Percentiles rank a stretch among this genome's conserved stretches.
These are phyloP conservation scores for Pachydiplax longipennis DNA, from an alignment of 2,888 invertebrate genomes.

Conservation along the genomic window DNA sequence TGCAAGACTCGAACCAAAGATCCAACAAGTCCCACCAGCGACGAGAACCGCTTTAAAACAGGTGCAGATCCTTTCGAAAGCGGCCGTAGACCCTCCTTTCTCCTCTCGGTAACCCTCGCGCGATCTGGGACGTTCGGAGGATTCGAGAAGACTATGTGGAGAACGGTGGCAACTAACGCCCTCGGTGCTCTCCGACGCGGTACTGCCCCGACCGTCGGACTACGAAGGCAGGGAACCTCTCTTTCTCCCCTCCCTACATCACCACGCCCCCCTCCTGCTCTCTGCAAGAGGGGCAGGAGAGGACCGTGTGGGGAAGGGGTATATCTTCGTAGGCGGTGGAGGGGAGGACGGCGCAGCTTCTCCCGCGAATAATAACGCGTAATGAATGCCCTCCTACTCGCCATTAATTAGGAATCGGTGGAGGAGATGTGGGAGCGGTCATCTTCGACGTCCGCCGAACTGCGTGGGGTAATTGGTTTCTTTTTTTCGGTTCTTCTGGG, in stretches of 20 bases:
- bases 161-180: not conserved
- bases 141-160: not conserved
- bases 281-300: not conserved
- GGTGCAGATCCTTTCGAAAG: not conserved
- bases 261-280: not conserved
- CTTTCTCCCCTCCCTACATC: not conserved
- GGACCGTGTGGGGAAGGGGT: slow-evolving; percentile 37
- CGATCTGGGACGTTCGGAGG: not conserved
- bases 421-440: not conserved
- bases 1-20: not conserved
- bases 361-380: not conserved
- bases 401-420: not conserved
- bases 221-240: not conserved
- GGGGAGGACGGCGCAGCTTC: not conserved
- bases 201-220: slow-evolving; percentile 20
- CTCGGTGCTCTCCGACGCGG: slow-evolving; percentile 19
- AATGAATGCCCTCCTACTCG: not conserved
- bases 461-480: not conserved
- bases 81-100: not conserved
- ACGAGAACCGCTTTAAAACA: too few relatives aligned
- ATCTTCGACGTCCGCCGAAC: not conserved
- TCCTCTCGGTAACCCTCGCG: not conserved
- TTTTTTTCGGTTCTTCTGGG: not conserved
- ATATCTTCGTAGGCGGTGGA: slow-evolving; percentile 50
- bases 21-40: too few relatives aligned